Evolutionary conservation across 1,140 invertebrate species (phyloP).

Genomic region (Saccostrea cuccullata): DNA sequence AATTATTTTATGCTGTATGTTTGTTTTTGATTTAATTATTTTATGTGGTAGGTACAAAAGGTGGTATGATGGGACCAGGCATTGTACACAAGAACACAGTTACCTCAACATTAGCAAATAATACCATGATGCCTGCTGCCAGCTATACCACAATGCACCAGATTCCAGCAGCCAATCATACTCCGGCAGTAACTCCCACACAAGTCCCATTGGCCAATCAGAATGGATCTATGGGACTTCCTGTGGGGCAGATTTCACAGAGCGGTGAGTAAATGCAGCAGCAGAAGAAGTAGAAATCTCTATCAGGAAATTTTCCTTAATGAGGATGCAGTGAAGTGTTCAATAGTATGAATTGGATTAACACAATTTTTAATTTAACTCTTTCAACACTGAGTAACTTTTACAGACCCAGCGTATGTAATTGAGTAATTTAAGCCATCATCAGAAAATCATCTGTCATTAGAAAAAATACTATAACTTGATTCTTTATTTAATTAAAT

Average conservation of each 20-base stretch:
- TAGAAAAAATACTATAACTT: no score
- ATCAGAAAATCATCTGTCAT: no score
- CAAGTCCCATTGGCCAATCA: conserved; percentile 58
- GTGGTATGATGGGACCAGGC: conserved; percentile 52
- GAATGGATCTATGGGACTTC: conserved; percentile 55
- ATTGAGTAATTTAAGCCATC: no score
- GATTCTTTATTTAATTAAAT: no score
- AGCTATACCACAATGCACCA: conserved; percentile 50
- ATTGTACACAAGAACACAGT: conserved; percentile 38
- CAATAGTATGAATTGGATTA: no score
- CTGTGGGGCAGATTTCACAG: conserved; percentile 50
- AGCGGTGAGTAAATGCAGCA: neutral
- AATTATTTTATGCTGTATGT: neutral
- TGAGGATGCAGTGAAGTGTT: no score
- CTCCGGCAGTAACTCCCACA: conserved; percentile 20
- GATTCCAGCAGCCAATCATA: conserved; percentile 36
- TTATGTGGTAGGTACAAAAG: conserved; percentile 34
- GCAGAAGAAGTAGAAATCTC: no score
- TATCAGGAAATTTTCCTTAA: no score
- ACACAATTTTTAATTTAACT: no score
- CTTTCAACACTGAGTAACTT: no score
- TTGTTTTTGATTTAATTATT: no score
- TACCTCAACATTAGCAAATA: conserved; percentile 21
- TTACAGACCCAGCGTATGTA: no score
- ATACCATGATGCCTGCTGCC: conserved; percentile 42